Evolutionary conservation across 2,888 invertebrate species (phyloP), one percentile per base, ranked within the genome.

Genomic region (Linnaemya tessellans): DNA sequence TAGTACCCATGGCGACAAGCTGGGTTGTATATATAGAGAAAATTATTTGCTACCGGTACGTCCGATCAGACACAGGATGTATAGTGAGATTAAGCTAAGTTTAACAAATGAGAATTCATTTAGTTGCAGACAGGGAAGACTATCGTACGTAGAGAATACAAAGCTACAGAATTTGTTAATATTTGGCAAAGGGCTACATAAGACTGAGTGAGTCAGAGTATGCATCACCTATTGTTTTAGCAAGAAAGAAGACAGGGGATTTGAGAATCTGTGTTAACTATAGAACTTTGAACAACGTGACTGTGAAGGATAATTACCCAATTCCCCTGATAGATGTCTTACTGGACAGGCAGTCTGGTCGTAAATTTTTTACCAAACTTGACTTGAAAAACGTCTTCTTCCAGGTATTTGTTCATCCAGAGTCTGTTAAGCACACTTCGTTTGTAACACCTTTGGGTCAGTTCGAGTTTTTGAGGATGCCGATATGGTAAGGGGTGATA

Each of bases 281-380:
- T 35, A 58, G 58, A 8, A 7, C 3, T 38, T 20, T 60, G 4
- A 60, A 60, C 35, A 60, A 60, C 11, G 38, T 60, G 11, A 38
- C 60, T 18, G 5, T 70, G 43, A 84, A 35, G 82, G 77, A 77
- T 20, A 18, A 10, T 20, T 51, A 51, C 10, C 20, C 51, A 9
- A 51, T 20, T 8, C 51, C 35, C 3, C 35, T 35, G 8, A 35
- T 35, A 7, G 35, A 35, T 35, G 35, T 7, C 8, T 35, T 35
- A 35, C 35, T 35, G 8, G 35, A 35, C 8, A 35, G 35, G 35
- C 35, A 7, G 3, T 35, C 35, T 7, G 35, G 35, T 7, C 3
- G 8, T 7, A 35, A 35, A 7, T 35, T 35, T 35, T 35, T 35
- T 35, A 35, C 35, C 3, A 35, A 35, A 35, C 8, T 35, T 3